Evolutionary conservation across 2,797 vertebrate species (phyloP).

Genomic region (Lagocephalus sceleratus): DNA sequence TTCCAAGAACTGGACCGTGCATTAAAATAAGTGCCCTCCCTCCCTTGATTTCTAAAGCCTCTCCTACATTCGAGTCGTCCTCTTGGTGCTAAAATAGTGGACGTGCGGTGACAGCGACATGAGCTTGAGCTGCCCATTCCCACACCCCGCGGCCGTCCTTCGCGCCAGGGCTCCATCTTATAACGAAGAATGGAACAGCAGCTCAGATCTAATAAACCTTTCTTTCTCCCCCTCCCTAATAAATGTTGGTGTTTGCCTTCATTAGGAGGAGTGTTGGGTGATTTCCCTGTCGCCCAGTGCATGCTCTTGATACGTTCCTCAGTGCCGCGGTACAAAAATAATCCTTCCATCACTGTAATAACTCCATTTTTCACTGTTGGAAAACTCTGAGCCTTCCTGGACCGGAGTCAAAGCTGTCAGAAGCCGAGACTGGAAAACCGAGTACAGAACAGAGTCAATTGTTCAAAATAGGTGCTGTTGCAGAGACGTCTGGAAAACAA

Average conservation of each 20-base stretch:
- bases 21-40: slow-evolving; percentile 7
- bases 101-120: slow-evolving; percentile 3
- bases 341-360: too few species aligned
- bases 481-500: background rate
- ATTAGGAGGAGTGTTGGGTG: background rate
- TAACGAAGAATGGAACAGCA: slow-evolving; percentile 13
- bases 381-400: slow-evolving; percentile 5
- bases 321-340: background rate
- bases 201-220: background rate
- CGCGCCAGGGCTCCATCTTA: background rate
- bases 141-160: background rate
- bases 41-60: slow-evolving; percentile 19
- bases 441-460: slow-evolving; percentile 15
- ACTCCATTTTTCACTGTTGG: slow-evolving; percentile 1
- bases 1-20: slow-evolving; percentile 29
- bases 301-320: background rate
- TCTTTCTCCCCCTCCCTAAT: background rate
- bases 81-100: slow-evolving; percentile 13
- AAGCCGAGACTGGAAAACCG: background rate
- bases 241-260: background rate
- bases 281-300: background rate
- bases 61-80: background rate
- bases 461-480: background rate
- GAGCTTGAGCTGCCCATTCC: background rate
- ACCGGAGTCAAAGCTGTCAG: slow-evolving; percentile 1